phyloP scores from a whole-genome alignment of 1,140 invertebrate species.

The Calliphora vicina region DNA sequence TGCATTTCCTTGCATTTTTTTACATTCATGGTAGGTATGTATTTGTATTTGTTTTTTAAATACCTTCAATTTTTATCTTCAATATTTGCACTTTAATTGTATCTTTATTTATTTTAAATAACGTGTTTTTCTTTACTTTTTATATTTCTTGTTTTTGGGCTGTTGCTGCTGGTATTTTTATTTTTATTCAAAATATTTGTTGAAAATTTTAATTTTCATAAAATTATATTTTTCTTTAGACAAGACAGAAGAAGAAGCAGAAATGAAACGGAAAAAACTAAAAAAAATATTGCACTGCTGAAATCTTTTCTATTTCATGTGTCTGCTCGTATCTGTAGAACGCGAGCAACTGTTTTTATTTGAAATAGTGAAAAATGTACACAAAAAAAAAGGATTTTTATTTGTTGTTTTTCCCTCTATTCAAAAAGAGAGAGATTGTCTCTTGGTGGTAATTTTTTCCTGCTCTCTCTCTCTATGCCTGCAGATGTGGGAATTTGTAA shows the following conservation, averaged over 20 bases:
- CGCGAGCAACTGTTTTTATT: slow-evolving; percentile 12
- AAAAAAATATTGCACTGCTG: not conserved
- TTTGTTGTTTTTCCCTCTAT: not conserved
- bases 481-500: not conserved
- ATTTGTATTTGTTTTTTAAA: not conserved
- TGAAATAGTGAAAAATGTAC: not conserved
- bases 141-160: not conserved
- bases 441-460: not conserved
- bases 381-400: not conserved
- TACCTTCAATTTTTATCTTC: not conserved
- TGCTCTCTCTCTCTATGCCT: not conserved
- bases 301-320: not conserved
- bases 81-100: not conserved
- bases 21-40: not conserved
- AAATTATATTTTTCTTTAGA: not conserved
- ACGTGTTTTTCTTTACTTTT: too few relatives aligned
- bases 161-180: not conserved
- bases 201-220: not conserved
- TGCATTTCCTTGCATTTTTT: not conserved
- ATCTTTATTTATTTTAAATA: not conserved
- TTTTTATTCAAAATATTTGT: too few relatives aligned
- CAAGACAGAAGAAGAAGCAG: not conserved
- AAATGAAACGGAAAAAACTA: not conserved
- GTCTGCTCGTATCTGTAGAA: not conserved
- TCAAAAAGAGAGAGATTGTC: not conserved